Conservation (phyloP, 1,140 invertebrate genomes). For the Rhopalosiphum maidis region DNA sequence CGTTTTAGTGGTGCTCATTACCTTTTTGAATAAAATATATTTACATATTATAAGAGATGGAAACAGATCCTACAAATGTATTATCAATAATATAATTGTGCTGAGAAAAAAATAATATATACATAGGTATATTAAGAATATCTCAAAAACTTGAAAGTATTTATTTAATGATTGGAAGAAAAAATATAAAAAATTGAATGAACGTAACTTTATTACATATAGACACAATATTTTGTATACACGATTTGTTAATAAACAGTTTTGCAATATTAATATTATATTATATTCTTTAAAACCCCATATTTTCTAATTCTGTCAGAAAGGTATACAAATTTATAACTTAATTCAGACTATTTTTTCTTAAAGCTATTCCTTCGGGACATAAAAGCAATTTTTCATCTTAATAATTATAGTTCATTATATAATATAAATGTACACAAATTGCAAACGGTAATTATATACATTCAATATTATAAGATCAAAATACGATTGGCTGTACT, state of each 20-base stretch:
- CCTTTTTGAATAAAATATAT: too few species aligned
- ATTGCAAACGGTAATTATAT: background rate
- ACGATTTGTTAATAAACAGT: background rate
- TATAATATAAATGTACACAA: background rate
- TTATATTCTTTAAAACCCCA: background rate
- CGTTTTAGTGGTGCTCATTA: background rate
- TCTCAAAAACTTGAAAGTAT: background rate
- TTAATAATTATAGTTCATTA: background rate
- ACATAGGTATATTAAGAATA: background rate
- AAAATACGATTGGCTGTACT: background rate
- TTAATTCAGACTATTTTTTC: background rate
- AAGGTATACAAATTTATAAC: background rate
- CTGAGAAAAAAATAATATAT: background rate
- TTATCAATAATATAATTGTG: too few species aligned
- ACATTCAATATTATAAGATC: background rate
- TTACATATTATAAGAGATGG: background rate
- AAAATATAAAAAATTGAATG: background rate
- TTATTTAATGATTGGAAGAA: background rate
- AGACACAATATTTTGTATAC: background rate
- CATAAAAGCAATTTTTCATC: background rate
- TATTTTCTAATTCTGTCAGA: background rate
- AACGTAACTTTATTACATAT: background rate
- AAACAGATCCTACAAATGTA: background rate
- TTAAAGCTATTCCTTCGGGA: background rate
- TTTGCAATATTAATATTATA: background rate